A percentile compares a stretch with the other conserved stretches of the same genome.
These are phyloP conservation scores for Solenopsis fugax DNA, from an alignment of 1,140 invertebrate genomes.

Conservation along the genomic window DNA sequence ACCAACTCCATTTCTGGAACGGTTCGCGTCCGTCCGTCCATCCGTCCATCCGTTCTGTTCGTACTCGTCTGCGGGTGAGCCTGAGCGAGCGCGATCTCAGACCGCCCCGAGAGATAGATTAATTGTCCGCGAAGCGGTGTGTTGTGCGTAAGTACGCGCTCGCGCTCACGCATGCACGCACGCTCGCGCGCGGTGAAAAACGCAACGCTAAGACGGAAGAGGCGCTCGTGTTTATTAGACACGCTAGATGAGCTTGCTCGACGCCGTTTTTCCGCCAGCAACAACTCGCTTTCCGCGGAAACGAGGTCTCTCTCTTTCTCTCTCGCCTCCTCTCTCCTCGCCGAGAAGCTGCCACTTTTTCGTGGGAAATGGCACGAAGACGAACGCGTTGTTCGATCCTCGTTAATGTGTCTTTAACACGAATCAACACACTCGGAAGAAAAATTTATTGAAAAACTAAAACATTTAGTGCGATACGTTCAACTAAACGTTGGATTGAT, in stretches of 20 bases:
- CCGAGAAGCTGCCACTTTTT: conserved; percentile 26
- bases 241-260: conserved; percentile 69
- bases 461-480: too few species aligned
- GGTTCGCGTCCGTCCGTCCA: conserved; percentile 51
- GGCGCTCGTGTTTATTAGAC: conserved; percentile 80
- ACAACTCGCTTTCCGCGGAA: conserved; percentile 52
- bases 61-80: conserved; percentile 57
- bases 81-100: conserved; percentile 56
- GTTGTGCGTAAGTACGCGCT: conserved; percentile 41
- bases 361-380: conserved; percentile 42
- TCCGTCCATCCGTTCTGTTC: conserved; percentile 56
- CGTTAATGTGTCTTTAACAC: neutral
- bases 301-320: conserved; percentile 2
- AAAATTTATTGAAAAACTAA: too few species aligned
- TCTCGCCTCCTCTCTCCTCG: neutral
- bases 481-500: too few species aligned
- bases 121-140: conserved; percentile 79
- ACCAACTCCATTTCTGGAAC: conserved; percentile 85
- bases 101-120: conserved; percentile 78
- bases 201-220: conserved; percentile 41
- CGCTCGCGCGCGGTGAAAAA: conserved; percentile 15
- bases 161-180: conserved; percentile 47
- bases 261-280: conserved; percentile 67
- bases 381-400: neutral
- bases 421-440: neutral